phyloP scores from a whole-genome alignment of 1,140 invertebrate species.

The Lepidurus arcticus region DNA sequence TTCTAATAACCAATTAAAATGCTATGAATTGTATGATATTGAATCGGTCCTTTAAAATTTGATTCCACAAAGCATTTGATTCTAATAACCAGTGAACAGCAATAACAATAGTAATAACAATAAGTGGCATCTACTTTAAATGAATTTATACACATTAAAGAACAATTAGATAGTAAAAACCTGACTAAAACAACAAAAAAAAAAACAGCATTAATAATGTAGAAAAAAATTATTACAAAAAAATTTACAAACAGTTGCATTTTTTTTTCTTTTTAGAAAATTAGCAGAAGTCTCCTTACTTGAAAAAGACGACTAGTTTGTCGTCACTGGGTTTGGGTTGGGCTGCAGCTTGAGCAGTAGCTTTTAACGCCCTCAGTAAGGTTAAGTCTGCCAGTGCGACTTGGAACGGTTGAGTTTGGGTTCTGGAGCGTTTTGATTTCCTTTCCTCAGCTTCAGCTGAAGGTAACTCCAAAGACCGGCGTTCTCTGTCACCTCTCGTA shows the following conservation, averaged over 20 bases:
- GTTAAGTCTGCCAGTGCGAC: slow-evolving; percentile 70
- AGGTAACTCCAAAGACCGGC: slow-evolving; percentile 23
- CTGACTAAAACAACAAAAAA: no score
- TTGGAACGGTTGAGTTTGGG: slow-evolving; percentile 71
- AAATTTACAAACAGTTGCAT: not conserved
- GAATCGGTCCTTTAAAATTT: no score
- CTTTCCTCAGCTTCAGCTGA: slow-evolving; percentile 36
- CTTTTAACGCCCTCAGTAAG: slow-evolving; percentile 60
- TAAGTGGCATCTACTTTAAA: no score
- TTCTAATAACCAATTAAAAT: no score
- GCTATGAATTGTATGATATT: no score
- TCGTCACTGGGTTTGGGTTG: slow-evolving; percentile 60
- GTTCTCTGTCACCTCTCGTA: not conserved
- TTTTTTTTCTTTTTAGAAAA: slow-evolving; percentile 29
- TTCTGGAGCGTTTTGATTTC: slow-evolving; percentile 50
- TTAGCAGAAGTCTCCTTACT: slow-evolving; percentile 50
- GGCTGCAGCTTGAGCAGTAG: slow-evolving; percentile 47
- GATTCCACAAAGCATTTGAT: no score
- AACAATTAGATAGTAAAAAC: no score
- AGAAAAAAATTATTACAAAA: no score
- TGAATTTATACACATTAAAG: no score
- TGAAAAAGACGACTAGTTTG: slow-evolving; percentile 76
- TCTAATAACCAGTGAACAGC: no score
- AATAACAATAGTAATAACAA: no score
- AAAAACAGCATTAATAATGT: no score